Base-by-base conservation (phyloP, 2,888 invertebrate species). In the Hoplodrina ambigua region DNA sequence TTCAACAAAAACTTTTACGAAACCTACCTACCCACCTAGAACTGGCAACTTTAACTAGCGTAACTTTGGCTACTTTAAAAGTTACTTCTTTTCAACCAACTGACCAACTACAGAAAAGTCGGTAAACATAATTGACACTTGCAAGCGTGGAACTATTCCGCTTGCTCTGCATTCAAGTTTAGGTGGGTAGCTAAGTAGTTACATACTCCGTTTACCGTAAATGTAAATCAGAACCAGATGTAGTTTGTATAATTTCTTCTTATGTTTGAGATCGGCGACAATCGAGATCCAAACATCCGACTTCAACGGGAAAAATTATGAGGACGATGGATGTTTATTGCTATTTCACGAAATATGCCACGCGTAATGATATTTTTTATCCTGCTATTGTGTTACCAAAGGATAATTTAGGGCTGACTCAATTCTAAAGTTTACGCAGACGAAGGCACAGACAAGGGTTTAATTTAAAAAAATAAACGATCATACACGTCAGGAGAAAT, bases 81-180 rank as follows among this genome's bases (percentile, higher is more conserved):
- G 46, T 53, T 61, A 52, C 20, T 49, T 62, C 11, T 72, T 70
- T 70, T 54, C 19, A 2, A 7, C 17, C 37, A 54, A 62, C 25
- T 61, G 10, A 25, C 8, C 7, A 37, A 72, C 53, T 41, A 37
- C 4, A 25, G 17, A 20, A 37, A 46, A 70, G 25, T 49, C 13
- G 10, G 46, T 17, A 46, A 72, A 70, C 46, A 62, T 37, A 73
- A 54, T 62, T 62, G 62, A 62, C 20, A 41, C 37, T 46, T 61
- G 10, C 37, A 37, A 37, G 8, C 37, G 25, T 49, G 20, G 20
- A 74, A 75, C n/a, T 53, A 53, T 49, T 64, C 37, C 53, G 53
- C 53, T 72, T 74, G 75, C 46, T 74, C 44, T 30, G 19, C 0
- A 55, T 62, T 62, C 41, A 49, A 60, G 30, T 75, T 67, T 46